Conservation (phyloP, 2,113 vertebrate species). For the Pteronura brasiliensis region DNA sequence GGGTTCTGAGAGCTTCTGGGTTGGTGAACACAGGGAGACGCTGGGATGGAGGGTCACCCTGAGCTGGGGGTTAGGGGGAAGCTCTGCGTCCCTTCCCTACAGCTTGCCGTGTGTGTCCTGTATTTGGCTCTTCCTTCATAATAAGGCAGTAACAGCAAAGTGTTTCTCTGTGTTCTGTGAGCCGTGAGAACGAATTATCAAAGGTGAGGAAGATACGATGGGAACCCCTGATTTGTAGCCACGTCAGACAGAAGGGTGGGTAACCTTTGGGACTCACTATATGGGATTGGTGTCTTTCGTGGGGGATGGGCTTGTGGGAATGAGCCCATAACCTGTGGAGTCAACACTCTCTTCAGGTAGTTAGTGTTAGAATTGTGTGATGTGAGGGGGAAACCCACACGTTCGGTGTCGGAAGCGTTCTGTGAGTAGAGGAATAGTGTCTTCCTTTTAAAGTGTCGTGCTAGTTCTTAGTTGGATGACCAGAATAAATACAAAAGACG, state of each 20-base stretch:
- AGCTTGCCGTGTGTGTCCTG: not conserved
- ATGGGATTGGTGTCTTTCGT: not conserved
- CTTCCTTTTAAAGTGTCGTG: not conserved
- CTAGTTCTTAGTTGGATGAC: not conserved
- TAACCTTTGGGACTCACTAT: not conserved
- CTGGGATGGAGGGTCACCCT: rapidly evolving
- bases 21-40: not conserved
- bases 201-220: not conserved
- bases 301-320: not conserved
- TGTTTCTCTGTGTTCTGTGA: not conserved
- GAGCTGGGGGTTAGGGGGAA: not conserved
- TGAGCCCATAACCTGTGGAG: not conserved
- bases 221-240: not conserved
- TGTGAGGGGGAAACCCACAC: not conserved
- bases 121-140: not conserved
- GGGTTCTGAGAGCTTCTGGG: not conserved
- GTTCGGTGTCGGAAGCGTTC: not conserved
- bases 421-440: not conserved
- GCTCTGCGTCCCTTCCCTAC: not conserved
- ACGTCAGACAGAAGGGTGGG: not conserved
- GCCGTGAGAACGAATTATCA: not conserved
- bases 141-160: not conserved
- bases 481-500: not conserved
- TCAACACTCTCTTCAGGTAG: too few species aligned
- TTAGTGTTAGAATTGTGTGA: not conserved